Conservation (phyloP, 2,113 vertebrate species). For the Corythornis madagascariensis region DNA sequence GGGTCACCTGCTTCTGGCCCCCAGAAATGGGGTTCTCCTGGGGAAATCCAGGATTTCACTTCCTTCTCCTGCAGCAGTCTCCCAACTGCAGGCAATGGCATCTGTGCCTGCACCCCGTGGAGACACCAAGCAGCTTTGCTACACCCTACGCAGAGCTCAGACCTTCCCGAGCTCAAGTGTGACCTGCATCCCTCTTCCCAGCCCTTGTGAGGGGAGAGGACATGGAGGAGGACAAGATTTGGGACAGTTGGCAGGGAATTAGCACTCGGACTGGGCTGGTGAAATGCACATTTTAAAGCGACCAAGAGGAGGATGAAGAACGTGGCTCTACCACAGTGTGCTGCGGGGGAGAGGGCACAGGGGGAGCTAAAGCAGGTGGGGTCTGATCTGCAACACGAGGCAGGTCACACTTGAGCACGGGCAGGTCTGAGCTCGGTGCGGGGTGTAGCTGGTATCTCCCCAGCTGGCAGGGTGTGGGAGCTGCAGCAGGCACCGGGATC, state of each 20-base stretch:
- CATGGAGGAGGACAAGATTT: not conserved
- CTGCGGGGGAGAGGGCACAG: not conserved
- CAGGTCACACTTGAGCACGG: no score
- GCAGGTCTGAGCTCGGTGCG: no score
- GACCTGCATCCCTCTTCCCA: not conserved
- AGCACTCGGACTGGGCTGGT: not conserved
- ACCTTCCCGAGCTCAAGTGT: rapidly evolving
- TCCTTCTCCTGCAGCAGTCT: not conserved
- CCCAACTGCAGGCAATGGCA: rapidly evolving
- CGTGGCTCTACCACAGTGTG: rapidly evolving
- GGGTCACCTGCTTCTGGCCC: not conserved
- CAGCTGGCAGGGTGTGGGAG: not conserved
- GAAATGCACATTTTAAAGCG: not conserved
- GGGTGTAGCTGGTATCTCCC: no score
- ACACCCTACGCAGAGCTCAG: rapidly evolving
- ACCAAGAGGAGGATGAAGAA: not conserved
- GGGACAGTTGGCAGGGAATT: not conserved
- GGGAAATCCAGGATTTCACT: not conserved
- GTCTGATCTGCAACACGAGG: no score
- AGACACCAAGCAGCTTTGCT: not conserved
- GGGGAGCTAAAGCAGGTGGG: no score
- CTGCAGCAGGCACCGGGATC: not conserved
- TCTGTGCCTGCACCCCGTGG: no score
- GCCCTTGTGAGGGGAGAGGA: not conserved
- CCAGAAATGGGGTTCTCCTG: not conserved